Evolutionary conservation across 2,888 invertebrate species (phyloP).

Genomic region (Drosophila dives): DNA sequence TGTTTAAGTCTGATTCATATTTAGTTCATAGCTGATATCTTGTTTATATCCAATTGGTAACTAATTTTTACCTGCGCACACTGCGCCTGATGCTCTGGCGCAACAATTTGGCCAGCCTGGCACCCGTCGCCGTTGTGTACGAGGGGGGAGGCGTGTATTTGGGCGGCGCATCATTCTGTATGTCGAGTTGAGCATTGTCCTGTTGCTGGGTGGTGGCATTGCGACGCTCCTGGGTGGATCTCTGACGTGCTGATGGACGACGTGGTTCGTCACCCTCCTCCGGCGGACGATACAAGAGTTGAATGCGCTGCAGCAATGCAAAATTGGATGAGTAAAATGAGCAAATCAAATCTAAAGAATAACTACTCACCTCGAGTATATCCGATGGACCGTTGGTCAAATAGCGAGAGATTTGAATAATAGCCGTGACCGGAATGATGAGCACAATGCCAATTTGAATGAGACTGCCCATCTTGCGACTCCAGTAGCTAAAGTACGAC

Average conservation of each 20-base stretch:
- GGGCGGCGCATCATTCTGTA: slow-evolving; percentile 91
- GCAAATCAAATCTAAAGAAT: neutral
- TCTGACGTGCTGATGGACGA: slow-evolving; percentile 60
- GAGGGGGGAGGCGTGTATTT: slow-evolving; percentile 97
- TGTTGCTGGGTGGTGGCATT: slow-evolving; percentile 48
- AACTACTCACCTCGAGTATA: slow-evolving; percentile 91
- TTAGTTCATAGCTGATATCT: neutral
- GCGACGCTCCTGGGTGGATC: slow-evolving; percentile 50
- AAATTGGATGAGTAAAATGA: neutral
- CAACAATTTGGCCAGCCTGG: slow-evolving; percentile 90
- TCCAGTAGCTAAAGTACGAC: slow-evolving; percentile 93
- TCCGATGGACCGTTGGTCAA: slow-evolving; percentile 93
- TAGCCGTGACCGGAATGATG: slow-evolving; percentile 87
- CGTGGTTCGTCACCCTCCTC: slow-evolving; percentile 84
- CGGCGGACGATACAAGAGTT: slow-evolving; percentile 92
- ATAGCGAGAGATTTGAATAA: slow-evolving; percentile 90
- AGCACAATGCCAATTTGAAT: slow-evolving; percentile 92
- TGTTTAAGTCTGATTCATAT: neutral
- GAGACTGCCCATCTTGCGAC: slow-evolving; percentile 90
- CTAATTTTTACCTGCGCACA: slow-evolving; percentile 87
- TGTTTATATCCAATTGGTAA: neutral
- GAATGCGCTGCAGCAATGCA: slow-evolving; percentile 89
- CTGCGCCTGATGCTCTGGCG: slow-evolving; percentile 92
- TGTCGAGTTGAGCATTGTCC: slow-evolving; percentile 49
- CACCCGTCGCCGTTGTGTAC: slow-evolving; percentile 96